Evolutionary conservation across 2,888 invertebrate genomes (phyloP), one percentile per base, ranked within the genome.

Genomic region (Drosophila cognata): DNA sequence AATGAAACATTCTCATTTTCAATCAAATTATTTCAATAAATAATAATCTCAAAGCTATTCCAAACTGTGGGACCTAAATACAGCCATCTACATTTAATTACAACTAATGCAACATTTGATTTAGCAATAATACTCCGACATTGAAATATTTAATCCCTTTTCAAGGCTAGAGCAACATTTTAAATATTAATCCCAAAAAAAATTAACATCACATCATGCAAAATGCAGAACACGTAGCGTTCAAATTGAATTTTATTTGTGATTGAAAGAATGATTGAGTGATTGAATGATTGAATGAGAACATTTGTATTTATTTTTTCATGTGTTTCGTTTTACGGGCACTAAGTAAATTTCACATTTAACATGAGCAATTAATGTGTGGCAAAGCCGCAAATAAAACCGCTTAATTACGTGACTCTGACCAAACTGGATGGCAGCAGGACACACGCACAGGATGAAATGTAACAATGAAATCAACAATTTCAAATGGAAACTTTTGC

Each of bases 331-430:
- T 53, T 56, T 33, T 53, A 46, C 28, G 13, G n/a, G 52, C 61
- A 72, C 74, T 74, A 80, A 81, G 78, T 81, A 70, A 74, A 81
- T 77, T 84, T 86, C 74, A 57, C 77, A 86, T 86, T 83, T 80
- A 88, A 86, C 84, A 82, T 79, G 78, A 79, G 76, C 88, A 87
- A 88, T 87, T 87, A 87, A 87, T 86, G 87, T 84, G 87, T 71
- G 77, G 82, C 76, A 86, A 88, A 88, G 82, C 87, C 87, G 81
- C 87, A 88, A 79, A 88, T 86, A 84, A 86, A 87, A 84, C 87
- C 88, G 87, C 87, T 87, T 88, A 88, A 87, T 87, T 87, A 82
- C 84, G 88, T 86, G 87, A 84, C 82, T 77, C 80, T n/a, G 70
- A 60, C 71, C 84, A 63, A 66, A 63, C 61, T n/a, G 18, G 51